Base-by-base conservation (phyloP, 2,888 invertebrate genomes). In the Isotomurus palustris region DNA sequence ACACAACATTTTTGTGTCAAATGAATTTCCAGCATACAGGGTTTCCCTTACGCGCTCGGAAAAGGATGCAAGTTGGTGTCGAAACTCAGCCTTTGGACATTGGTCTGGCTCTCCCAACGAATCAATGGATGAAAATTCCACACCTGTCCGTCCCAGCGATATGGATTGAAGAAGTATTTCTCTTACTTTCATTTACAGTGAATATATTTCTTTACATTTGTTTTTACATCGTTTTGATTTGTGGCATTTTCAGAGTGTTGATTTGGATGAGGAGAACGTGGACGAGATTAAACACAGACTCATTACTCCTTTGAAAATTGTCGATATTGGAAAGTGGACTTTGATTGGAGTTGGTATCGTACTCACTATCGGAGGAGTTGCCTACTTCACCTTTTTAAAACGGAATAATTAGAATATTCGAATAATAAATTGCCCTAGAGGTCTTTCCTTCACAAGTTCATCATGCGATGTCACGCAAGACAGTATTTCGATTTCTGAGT, bases 111-210 rank as follows among this genome's bases (percentile, higher is more conserved):
- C n/a, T n/a, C n/a, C n/a, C n/a, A n/a, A n/a, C n/a, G n/a, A n/a
- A n/a, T n/a, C n/a, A n/a, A n/a, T 60, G 62, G 12, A 29, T 54
- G 25, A 53, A 59, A 21, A 44, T 70, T 8, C 64, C 61, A 2
- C 56, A 64, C 50, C 53, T 57, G 4, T 22, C 64, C 2, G 56
- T 67, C 19, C 71, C 71, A 4, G 28, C 70, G 1, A 36, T 68
- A 19, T 71, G 69, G 70, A 64, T 55, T 36, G 64, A 69, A 21
- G 68, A 71, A 58, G 68, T 68, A 55, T 22, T 22, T 43, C 19
- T 40, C 6, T n/a, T n/a, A n/a, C n/a, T n/a, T n/a, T n/a, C n/a
- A n/a, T n/a, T n/a, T n/a, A n/a, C n/a, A n/a, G n/a, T n/a, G n/a
- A n/a, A n/a, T n/a, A n/a, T n/a, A n/a, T n/a, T n/a, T n/a, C n/a